Percentiles rank a stretch among this genome's conserved stretches.
phyloP scores from a whole-genome alignment of 2,797 vertebrate species.

The Forpus xanthops region DNA sequence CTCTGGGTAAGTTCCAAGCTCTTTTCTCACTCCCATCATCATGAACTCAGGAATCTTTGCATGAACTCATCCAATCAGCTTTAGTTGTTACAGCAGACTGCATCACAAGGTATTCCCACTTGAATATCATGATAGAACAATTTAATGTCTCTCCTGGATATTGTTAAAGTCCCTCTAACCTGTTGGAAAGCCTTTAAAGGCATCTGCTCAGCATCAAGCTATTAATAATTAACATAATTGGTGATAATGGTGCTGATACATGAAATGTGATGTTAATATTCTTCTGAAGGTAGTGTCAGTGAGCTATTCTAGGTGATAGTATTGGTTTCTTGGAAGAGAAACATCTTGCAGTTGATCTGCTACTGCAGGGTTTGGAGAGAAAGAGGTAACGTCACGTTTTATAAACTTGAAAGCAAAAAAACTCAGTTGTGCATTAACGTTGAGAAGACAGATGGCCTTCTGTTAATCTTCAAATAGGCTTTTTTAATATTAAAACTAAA shows the following conservation, averaged over 20 bases:
- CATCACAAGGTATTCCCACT: slow-evolving; percentile 55
- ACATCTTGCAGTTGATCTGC: background rate
- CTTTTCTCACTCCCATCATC: slow-evolving; percentile 45
- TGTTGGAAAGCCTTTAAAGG: background rate
- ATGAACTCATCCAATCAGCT: slow-evolving; percentile 44
- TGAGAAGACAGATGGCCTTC: background rate
- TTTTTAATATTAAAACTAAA: background rate
- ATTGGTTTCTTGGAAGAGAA: background rate
- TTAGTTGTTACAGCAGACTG: slow-evolving; percentile 37
- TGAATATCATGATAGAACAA: background rate
- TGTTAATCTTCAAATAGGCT: background rate
- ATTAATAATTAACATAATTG: background rate
- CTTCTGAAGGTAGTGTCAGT: background rate
- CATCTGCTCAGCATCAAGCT: background rate
- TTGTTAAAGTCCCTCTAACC: background rate
- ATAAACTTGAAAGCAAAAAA: background rate
- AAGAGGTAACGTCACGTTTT: background rate
- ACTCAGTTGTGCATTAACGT: background rate
- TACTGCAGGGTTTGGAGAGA: background rate
- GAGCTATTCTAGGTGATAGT: background rate
- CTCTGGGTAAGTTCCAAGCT: slow-evolving; percentile 78
- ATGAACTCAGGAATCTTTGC: slow-evolving; percentile 41
- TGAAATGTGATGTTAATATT: background rate
- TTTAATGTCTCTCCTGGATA: background rate
- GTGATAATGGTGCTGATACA: background rate